Conservation (phyloP, 2,797 vertebrate species). For the Oceanodroma leucorhoa region DNA sequence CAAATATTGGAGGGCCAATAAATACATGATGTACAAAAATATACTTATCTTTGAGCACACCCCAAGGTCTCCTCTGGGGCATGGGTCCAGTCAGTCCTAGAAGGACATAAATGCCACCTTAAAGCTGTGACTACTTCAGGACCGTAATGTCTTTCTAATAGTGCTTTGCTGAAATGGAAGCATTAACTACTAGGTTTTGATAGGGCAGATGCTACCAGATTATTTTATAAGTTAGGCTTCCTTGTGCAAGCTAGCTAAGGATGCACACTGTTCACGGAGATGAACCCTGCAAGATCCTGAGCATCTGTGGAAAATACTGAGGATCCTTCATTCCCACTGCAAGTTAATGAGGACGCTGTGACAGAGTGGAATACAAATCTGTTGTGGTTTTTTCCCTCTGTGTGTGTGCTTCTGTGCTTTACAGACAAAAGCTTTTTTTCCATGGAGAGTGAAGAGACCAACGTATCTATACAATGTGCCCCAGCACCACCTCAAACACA, state of each 20-base stretch:
- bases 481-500: neutral
- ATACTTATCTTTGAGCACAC: neutral
- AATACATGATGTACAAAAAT: neutral
- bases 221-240: neutral
- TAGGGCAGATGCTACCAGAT: neutral
- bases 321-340: neutral
- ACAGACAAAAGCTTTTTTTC: neutral
- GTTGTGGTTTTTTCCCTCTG: rapidly evolving
- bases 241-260: neutral
- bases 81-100: neutral
- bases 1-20: neutral
- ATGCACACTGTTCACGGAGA: neutral
- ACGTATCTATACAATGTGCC: neutral
- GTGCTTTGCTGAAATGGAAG: neutral
- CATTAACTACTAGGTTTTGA: neutral
- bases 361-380: neutral
- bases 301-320: neutral
- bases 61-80: neutral
- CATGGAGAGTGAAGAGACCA: neutral
- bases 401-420: neutral
- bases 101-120: neutral
- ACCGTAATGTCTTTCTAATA: neutral
- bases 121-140: neutral
- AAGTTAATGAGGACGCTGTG: neutral
- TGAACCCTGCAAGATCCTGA: neutral